These are phyloP conservation scores for Ondatra zibethicus DNA, from an alignment of 2,113 vertebrate species.

Conservation along the genomic window DNA sequence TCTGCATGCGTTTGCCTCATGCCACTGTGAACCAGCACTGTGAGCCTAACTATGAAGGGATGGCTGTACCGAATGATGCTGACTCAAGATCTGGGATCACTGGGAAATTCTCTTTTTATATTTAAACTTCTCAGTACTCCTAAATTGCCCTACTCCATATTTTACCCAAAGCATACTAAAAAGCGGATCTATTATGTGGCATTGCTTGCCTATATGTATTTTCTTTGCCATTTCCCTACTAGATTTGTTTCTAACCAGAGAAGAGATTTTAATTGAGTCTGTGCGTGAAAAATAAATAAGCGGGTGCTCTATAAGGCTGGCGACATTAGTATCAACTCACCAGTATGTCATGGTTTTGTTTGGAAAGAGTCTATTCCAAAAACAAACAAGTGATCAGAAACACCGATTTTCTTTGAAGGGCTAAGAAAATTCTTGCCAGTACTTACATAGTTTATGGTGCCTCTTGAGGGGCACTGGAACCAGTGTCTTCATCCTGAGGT, in stretches of 20 bases:
- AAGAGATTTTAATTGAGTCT: constrained; percentile 17
- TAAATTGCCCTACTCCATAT: not conserved
- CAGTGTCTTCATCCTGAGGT: constrained; percentile 79
- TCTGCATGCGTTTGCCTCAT: not conserved
- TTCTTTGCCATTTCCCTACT: constrained; percentile 41
- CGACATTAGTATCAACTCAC: not conserved
- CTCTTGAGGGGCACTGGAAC: constrained; percentile 75
- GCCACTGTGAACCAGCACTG: not conserved
- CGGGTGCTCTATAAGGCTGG: not conserved
- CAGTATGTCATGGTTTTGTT: constrained; percentile 16
- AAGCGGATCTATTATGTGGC: not conserved
- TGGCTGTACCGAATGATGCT: not conserved
- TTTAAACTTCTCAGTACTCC: not conserved
- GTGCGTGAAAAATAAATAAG: constrained; percentile 19
- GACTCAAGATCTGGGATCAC: not conserved
- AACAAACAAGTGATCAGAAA: constrained; percentile 65
- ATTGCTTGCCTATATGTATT: not conserved
- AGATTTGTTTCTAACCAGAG: constrained; percentile 39
- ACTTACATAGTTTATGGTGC: constrained; percentile 79
- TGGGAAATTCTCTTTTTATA: constrained; percentile 29
- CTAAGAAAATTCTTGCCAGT: constrained; percentile 72
- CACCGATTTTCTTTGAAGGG: constrained; percentile 73
- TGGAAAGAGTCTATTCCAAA: constrained; percentile 65
- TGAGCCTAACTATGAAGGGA: not conserved
- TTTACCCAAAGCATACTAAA: not conserved